Evolutionary conservation across 1,140 invertebrate species (phyloP).

Genomic region (Lethocerus indicus): DNA sequence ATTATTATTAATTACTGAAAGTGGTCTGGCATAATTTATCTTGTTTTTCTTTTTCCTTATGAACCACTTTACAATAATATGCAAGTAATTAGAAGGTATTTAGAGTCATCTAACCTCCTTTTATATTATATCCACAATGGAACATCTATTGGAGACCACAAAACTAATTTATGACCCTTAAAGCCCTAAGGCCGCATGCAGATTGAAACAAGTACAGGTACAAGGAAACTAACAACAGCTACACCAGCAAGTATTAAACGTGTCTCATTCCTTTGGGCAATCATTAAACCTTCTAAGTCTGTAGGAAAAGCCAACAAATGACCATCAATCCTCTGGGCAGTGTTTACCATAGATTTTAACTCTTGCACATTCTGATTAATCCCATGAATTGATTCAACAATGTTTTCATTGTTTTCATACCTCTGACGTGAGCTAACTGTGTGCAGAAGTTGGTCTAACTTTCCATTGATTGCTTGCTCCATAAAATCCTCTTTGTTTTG

Average conservation of each 20-base stretch:
- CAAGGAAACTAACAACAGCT: conserved; percentile 1
- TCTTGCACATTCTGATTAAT: conserved; percentile 8
- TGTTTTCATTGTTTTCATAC: background rate
- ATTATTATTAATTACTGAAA: no score
- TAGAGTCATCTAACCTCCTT: no score
- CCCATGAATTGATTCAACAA: background rate
- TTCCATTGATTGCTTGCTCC: background rate
- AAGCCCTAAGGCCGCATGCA: no score
- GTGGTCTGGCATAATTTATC: no score
- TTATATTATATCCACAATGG: no score
- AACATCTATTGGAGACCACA: no score
- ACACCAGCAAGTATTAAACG: conserved; percentile 4
- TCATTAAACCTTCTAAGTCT: conserved; percentile 7
- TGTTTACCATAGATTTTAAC: conserved; percentile 4
- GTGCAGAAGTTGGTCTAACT: background rate
- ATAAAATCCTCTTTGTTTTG: background rate
- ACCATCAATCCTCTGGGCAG: conserved; percentile 5
- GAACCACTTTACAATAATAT: no score
- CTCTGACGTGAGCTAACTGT: background rate
- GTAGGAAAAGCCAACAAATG: conserved; percentile 8
- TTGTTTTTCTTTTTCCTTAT: no score
- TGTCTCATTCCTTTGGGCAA: conserved; percentile 9
- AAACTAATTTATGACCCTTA: no score
- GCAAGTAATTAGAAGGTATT: no score
- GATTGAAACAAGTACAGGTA: conserved; percentile 4